Evolutionary conservation across 2,113 vertebrate genomes (phyloP).

Genomic region (Cryptotis parvus): DNA sequence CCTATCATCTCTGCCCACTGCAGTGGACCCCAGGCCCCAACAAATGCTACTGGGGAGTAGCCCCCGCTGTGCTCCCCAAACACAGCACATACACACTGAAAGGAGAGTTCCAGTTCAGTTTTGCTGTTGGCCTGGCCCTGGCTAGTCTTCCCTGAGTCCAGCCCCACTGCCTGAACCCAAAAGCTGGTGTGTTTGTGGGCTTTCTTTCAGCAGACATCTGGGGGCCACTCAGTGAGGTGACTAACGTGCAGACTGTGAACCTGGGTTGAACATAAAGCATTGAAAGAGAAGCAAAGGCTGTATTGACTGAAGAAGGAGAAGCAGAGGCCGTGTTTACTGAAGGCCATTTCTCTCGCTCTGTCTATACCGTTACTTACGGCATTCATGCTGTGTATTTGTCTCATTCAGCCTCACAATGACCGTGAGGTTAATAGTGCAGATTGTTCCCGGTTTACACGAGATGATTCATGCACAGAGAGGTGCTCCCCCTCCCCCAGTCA

Average conservation of each 20-base stretch:
- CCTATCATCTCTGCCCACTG: too few species aligned
- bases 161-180: accelerated
- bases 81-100: neutral
- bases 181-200: neutral
- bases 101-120: neutral
- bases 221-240: neutral
- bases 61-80: too few species aligned
- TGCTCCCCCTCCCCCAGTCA: too few species aligned
- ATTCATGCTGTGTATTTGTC: neutral
- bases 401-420: neutral
- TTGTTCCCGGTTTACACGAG: neutral
- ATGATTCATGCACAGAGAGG: neutral
- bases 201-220: neutral
- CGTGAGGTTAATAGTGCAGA: neutral
- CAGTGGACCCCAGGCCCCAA: too few species aligned
- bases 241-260: neutral
- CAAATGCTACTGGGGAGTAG: too few species aligned
- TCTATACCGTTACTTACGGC: neutral
- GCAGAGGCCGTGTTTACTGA: neutral
- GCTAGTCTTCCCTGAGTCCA: neutral
- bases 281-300: too few species aligned
- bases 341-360: neutral
- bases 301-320: neutral
- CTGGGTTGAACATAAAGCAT: neutral
- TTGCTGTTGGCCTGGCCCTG: neutral